These are phyloP conservation scores for Caenorhabditis doughertyi DNA, from an alignment of 2,888 invertebrate genomes.

Conservation along the genomic window DNA sequence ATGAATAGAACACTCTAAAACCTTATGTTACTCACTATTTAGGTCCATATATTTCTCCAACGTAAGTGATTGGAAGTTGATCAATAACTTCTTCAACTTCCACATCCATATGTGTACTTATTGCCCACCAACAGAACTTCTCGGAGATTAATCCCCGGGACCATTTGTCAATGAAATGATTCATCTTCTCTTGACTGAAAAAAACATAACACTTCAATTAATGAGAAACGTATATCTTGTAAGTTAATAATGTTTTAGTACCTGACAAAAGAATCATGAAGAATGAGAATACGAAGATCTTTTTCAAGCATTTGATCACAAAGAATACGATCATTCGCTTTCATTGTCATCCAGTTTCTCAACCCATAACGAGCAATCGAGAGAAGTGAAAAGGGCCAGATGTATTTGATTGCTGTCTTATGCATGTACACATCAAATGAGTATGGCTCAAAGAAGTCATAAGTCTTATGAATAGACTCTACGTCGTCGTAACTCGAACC, in stretches of 20 bases:
- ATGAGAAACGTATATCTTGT: not conserved
- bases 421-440: constrained; percentile 48
- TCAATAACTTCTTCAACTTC: constrained; percentile 14
- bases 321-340: constrained; percentile 30
- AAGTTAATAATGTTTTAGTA: no score
- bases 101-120: constrained; percentile 27
- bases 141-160: constrained; percentile 13
- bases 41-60: constrained; percentile 23
- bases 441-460: constrained; percentile 45
- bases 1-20: not conserved
- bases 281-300: constrained; percentile 45
- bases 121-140: constrained; percentile 45
- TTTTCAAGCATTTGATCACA: constrained; percentile 44
- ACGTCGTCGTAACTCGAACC: constrained; percentile 47
- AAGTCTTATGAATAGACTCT: constrained; percentile 43
- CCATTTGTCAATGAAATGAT: constrained; percentile 30
- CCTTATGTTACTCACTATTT: constrained; percentile 13
- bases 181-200: constrained; percentile 31
- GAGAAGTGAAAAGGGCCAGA: constrained; percentile 34
- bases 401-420: constrained; percentile 32
- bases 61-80: not conserved
- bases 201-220: not conserved
- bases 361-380: constrained; percentile 38
- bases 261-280: constrained; percentile 46
- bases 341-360: constrained; percentile 27